A percentile compares a stretch with the other conserved stretches of the same genome.
These are phyloP conservation scores for Eutolmus rufibarbis DNA, from an alignment of 2,888 invertebrate species.

Conservation along the genomic window DNA sequence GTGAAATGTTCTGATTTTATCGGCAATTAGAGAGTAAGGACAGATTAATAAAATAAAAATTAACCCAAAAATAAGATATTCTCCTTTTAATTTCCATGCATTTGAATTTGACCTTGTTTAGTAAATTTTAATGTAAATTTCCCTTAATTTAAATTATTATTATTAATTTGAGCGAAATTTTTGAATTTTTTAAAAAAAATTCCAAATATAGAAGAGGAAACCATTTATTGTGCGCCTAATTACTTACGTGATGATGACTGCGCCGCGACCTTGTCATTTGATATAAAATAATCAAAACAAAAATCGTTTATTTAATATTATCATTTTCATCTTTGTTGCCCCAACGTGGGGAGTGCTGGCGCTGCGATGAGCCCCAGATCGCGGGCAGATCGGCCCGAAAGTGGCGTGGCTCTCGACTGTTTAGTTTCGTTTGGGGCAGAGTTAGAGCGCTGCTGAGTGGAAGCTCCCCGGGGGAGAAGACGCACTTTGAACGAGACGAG, in stretches of 20 bases:
- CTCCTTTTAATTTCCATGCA: too few relatives aligned
- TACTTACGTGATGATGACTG: neutral
- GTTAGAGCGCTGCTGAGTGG: neutral
- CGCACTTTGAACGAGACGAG: neutral
- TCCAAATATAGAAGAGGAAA: neutral
- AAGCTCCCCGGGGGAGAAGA: neutral
- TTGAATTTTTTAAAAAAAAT: neutral
- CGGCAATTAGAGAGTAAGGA: too few relatives aligned
- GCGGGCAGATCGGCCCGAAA: neutral
- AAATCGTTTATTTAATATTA: constrained; percentile 13
- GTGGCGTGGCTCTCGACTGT: neutral
- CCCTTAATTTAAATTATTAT: too few relatives aligned
- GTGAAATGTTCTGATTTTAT: too few relatives aligned
- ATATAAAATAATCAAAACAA: constrained; percentile 25
- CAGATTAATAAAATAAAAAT: too few relatives aligned
- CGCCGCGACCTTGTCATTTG: constrained; percentile 18
- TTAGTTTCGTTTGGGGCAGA: neutral
- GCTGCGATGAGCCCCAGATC: neutral
- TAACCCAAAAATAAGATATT: too few relatives aligned
- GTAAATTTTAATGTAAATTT: too few relatives aligned
- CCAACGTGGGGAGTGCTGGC: neutral
- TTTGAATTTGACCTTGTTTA: too few relatives aligned
- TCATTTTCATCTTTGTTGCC: neutral
- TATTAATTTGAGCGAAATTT: neutral
- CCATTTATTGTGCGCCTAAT: neutral